phyloP scores from a whole-genome alignment of 1,140 invertebrate genomes.

The Ips typographus region DNA sequence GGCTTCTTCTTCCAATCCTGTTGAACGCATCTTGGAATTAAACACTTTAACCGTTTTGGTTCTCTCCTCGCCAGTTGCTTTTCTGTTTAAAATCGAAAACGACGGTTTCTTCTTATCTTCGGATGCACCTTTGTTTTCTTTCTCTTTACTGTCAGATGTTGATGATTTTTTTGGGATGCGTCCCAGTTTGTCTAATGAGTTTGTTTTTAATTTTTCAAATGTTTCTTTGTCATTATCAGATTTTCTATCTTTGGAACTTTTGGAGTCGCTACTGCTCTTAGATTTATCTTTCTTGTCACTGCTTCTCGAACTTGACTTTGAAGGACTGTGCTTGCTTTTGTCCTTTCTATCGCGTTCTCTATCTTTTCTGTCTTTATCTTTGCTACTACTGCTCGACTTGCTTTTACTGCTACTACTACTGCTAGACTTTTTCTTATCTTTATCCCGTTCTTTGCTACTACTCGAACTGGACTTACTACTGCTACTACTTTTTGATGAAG shows the following conservation, averaged over 20 bases:
- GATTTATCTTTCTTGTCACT: constrained; percentile 35
- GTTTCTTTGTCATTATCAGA: constrained; percentile 69
- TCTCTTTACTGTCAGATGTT: constrained; percentile 47
- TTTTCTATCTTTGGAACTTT: constrained; percentile 56
- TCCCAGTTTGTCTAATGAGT: constrained; percentile 67
- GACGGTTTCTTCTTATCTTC: constrained; percentile 67
- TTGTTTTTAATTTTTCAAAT: constrained; percentile 64
- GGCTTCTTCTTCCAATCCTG: constrained; percentile 78
- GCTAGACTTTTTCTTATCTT: constrained; percentile 49
- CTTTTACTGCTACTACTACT: constrained; percentile 44
- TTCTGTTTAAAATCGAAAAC: constrained; percentile 76
- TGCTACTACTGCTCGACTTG: constrained; percentile 47
- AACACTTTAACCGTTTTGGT: constrained; percentile 87
- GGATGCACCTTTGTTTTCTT: constrained; percentile 44
- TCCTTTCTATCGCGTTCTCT: constrained; percentile 46
- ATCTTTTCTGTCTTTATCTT: constrained; percentile 50
- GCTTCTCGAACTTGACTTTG: constrained; percentile 30
- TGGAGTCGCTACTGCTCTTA: constrained; percentile 46
- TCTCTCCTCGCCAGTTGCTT: constrained; percentile 61
- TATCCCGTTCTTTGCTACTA: constrained; percentile 39
- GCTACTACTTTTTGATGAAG: constrained; percentile 26
- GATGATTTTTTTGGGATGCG: constrained; percentile 72
- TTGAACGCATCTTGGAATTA: constrained; percentile 84
- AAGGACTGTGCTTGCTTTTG: constrained; percentile 39
- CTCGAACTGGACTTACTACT: constrained; percentile 48